These are phyloP conservation scores for Percopsis transmontana DNA, from an alignment of 2,113 vertebrate species.

Conservation along the genomic window DNA sequence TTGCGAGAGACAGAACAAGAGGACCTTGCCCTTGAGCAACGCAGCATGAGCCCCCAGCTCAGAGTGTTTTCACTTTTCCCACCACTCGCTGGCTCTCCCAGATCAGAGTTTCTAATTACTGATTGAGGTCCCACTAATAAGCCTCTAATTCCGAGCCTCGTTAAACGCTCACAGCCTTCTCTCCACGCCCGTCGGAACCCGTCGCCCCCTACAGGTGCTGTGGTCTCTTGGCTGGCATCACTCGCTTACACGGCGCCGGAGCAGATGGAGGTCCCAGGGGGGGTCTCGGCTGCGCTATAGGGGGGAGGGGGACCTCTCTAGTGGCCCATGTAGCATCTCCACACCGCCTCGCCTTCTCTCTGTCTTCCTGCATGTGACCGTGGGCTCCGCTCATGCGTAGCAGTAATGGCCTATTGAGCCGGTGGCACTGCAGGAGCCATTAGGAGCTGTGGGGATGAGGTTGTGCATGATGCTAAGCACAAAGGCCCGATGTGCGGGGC, in stretches of 20 bases:
- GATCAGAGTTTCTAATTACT: constrained; percentile 70
- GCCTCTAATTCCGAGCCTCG: constrained; percentile 65
- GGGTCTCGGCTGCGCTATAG: constrained; percentile 1
- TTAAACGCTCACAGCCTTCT: constrained; percentile 61
- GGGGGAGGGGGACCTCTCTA: constrained; percentile 19
- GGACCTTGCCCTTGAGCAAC: constrained; percentile 60
- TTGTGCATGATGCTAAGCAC: constrained; percentile 62
- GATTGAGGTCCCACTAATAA: constrained; percentile 70
- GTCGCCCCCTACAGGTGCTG: too few relatives aligned
- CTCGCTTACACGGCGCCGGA: constrained; percentile 7
- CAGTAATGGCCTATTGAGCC: constrained; percentile 66
- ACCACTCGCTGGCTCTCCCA: constrained; percentile 50
- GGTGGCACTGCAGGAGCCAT: constrained; percentile 64
- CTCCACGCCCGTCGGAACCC: constrained; percentile 35
- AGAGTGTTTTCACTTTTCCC: constrained; percentile 55
- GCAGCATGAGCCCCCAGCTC: constrained; percentile 37
- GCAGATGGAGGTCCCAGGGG: constrained; percentile 59
- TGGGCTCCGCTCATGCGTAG: constrained; percentile 53
- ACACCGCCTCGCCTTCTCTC: neutral
- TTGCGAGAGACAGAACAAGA: constrained; percentile 51
- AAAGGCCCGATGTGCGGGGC: constrained; percentile 66
- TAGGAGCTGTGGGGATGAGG: constrained; percentile 62
- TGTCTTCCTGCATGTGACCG: constrained; percentile 36
- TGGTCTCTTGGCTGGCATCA: too few relatives aligned
- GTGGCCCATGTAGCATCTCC: constrained; percentile 27